Evolutionary conservation across 2,797 vertebrate genomes (phyloP).

Genomic region (Phrynocephalus vlangalii): DNA sequence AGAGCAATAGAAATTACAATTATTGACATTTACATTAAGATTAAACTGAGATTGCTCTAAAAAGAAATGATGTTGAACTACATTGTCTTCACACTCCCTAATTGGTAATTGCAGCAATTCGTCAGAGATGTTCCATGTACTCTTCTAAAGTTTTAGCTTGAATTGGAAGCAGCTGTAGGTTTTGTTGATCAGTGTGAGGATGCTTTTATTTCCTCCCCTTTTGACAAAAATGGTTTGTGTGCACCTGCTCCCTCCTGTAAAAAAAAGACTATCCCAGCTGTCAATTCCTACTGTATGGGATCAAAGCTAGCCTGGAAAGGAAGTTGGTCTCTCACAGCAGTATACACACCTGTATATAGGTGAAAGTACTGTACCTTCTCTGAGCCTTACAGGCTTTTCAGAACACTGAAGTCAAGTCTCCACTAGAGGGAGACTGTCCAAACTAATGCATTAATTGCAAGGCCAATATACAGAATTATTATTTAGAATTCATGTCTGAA

Average conservation of each 20-base stretch:
- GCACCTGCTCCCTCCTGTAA: too few relatives aligned
- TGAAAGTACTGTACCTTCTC: not conserved
- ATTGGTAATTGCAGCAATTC: not conserved
- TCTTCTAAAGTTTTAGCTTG: not conserved
- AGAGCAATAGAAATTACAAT: not conserved
- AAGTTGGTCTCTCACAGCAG: too few relatives aligned
- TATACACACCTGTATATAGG: too few relatives aligned
- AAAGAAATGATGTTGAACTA: not conserved
- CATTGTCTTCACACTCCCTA: not conserved
- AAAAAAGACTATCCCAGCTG: too few relatives aligned
- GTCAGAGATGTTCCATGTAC: not conserved
- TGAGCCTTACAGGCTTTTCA: conserved; percentile 4
- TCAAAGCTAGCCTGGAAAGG: too few relatives aligned
- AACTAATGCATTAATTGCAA: conserved; percentile 25
- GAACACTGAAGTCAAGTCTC: not conserved
- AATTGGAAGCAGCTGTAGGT: not conserved
- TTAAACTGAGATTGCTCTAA: not conserved
- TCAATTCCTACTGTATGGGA: too few relatives aligned
- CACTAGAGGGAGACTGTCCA: not conserved
- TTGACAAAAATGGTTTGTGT: not conserved
- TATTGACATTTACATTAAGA: not conserved
- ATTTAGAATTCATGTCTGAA: not conserved
- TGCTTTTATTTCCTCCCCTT: not conserved
- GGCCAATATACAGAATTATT: not conserved
- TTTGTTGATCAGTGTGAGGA: not conserved